phyloP scores from a whole-genome alignment of 2,888 invertebrate genomes.

The Epirrita christyi region DNA sequence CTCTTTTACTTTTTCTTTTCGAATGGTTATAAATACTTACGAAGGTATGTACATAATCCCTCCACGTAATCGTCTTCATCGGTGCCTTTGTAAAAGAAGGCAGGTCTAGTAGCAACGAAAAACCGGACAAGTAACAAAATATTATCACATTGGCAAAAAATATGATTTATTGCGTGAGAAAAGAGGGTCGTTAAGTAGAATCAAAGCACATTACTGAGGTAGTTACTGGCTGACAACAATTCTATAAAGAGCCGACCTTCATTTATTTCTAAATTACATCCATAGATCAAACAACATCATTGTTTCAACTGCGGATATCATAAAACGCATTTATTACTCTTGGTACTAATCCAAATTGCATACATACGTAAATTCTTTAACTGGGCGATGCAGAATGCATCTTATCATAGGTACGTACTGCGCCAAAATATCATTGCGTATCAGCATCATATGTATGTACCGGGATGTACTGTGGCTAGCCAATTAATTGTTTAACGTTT shows the following conservation, averaged over 20 bases:
- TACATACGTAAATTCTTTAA: constrained; percentile 48
- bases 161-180: constrained; percentile 1
- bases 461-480: too few species aligned
- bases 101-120: not conserved
- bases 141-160: not conserved
- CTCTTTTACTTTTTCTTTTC: too few species aligned
- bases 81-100: not conserved
- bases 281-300: constrained; percentile 36
- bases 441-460: too few species aligned
- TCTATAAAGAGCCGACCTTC: constrained; percentile 36
- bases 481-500: constrained; percentile 1
- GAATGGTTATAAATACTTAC: too few species aligned
- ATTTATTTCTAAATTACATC: constrained; percentile 29
- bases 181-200: constrained; percentile 2
- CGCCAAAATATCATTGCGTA: constrained; percentile 43
- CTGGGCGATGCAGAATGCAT: constrained; percentile 37
- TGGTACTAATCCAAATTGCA: constrained; percentile 61
- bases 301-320: constrained; percentile 35
- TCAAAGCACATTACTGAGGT: constrained; percentile 9
- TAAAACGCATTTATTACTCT: constrained; percentile 43
- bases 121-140: not conserved
- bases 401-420: constrained; percentile 35
- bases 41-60: not conserved
- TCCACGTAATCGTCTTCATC: not conserved
- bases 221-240: constrained; percentile 13